Conservation (phyloP, 2,797 vertebrate species). For the Myripristis murdjan region DNA sequence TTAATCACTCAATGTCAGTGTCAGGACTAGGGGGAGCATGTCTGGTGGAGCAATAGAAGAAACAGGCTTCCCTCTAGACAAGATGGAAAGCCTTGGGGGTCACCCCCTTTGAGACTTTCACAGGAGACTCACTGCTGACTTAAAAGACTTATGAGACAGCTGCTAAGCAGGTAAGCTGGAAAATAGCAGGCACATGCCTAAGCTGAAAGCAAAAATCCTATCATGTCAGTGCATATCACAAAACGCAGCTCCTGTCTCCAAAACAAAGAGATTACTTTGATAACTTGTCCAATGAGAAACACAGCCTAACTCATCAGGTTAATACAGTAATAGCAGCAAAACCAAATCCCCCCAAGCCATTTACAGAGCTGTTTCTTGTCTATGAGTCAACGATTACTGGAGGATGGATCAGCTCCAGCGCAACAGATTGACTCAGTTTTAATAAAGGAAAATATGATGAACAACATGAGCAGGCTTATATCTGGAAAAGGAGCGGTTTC, state of each 20-base stretch:
- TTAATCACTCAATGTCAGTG: background rate
- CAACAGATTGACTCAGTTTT: slow-evolving; percentile 45
- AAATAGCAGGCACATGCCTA: background rate
- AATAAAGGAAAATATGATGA: slow-evolving; percentile 74
- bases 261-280: too few species aligned
- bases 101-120: background rate
- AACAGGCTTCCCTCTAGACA: background rate
- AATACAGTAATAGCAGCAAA: slow-evolving; percentile 15
- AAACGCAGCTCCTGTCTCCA: too few species aligned
- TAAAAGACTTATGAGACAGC: background rate
- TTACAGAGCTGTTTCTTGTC: slow-evolving; percentile 10
- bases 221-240: too few species aligned
- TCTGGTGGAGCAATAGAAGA: background rate
- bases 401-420: slow-evolving; percentile 38
- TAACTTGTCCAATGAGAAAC: too few species aligned
- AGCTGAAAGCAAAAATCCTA: background rate
- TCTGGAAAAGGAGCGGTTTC: slow-evolving; percentile 57
- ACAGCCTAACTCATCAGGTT: background rate
- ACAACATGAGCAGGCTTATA: slow-evolving; percentile 52
- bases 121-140: background rate
- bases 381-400: slow-evolving; percentile 53
- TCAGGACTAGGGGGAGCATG: background rate
- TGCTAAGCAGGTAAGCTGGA: background rate
- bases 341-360: slow-evolving; percentile 9
- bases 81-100: background rate